These are phyloP conservation scores for Allacma fusca DNA, from an alignment of 2,888 invertebrate species.

Conservation along the genomic window DNA sequence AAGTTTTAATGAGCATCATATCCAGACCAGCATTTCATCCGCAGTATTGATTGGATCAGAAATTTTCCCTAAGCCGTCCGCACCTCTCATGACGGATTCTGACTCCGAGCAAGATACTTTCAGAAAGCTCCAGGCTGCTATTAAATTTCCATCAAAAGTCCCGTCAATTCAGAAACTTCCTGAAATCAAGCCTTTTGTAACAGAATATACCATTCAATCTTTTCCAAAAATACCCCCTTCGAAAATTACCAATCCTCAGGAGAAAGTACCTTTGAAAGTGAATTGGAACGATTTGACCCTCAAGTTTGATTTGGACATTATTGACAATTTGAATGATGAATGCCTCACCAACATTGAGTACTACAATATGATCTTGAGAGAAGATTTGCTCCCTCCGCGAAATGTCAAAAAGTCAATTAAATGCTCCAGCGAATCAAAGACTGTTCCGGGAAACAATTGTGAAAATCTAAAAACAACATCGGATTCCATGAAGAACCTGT, in stretches of 20 bases:
- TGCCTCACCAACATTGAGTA: conserved; percentile 6
- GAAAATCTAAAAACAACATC: not conserved
- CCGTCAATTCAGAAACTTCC: not conserved
- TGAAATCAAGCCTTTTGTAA: not conserved
- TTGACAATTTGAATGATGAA: conserved; percentile 8
- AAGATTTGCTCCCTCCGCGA: not conserved
- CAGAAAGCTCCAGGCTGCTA: not conserved
- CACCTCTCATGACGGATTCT: not conserved
- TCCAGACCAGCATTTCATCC: no score
- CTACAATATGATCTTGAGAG: conserved; percentile 29
- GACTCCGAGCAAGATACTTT: not conserved
- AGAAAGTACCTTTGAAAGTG: conserved; percentile 9
- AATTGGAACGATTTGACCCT: conserved; percentile 9
- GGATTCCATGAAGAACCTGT: conserved; percentile 14
- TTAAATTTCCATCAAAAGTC: not conserved
- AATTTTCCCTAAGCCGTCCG: not conserved
- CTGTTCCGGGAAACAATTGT: not conserved
- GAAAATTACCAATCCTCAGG: not conserved
- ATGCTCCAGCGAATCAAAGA: no score
- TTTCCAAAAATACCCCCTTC: not conserved
- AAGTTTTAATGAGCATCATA: no score
- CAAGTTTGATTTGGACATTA: not conserved
- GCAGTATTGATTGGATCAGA: not conserved
- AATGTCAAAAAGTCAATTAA: not conserved
- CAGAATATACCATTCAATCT: not conserved